phyloP scores from a whole-genome alignment of 2,113 vertebrate species.

The Cynopterus brachyotis region DNA sequence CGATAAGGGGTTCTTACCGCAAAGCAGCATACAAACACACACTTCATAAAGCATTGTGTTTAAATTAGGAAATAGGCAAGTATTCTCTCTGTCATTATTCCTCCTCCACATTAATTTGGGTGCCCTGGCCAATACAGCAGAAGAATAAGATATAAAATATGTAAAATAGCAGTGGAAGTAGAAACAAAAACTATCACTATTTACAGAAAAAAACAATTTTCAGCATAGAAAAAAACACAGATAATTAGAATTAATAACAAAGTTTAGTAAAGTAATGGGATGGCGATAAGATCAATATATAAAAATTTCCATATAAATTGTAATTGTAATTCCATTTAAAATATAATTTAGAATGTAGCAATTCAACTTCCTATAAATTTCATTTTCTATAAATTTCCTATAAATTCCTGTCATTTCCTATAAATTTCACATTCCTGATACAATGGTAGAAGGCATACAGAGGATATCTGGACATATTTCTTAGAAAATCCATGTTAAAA shows the following conservation, averaged over 20 bases:
- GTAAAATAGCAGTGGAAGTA: background rate
- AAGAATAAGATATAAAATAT: background rate
- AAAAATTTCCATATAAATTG: background rate
- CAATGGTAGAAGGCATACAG: background rate
- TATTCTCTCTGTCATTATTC: background rate
- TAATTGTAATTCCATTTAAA: background rate
- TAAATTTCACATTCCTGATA: slow-evolving; percentile 13
- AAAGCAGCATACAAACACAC: background rate
- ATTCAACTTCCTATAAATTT: slow-evolving; percentile 24
- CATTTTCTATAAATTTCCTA: slow-evolving; percentile 30
- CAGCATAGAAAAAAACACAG: background rate
- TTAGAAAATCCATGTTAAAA: background rate
- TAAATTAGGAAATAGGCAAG: background rate
- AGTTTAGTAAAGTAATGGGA: background rate
- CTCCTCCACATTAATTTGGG: background rate
- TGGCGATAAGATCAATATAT: background rate
- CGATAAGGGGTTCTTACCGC: background rate
- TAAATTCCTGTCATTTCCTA: background rate
- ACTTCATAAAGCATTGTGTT: background rate
- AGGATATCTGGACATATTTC: background rate
- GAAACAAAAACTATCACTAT: background rate
- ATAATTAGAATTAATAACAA: background rate
- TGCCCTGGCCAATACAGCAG: background rate
- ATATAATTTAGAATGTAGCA: background rate
- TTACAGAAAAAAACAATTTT: background rate